Evolutionary conservation across 2,113 vertebrate genomes (phyloP), one percentile per base, ranked within the genome.

Genomic region (Physeter macrocephalus): DNA sequence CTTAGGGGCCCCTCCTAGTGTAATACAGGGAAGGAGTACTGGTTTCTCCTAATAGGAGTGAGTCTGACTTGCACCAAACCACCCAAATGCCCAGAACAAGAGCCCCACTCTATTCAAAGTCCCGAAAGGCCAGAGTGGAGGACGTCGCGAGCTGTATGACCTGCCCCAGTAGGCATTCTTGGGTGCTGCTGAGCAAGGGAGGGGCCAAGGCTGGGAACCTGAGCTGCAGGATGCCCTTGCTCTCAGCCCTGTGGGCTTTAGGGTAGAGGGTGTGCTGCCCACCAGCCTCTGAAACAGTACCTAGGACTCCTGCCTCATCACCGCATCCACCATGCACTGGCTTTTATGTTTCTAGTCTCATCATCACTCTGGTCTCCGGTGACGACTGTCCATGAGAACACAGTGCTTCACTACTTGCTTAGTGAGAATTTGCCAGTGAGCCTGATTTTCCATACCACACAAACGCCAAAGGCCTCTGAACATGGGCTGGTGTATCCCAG

Each of bases 101-200:
- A 86, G 46, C 6, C 43, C 36, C 9, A 1, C 39, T 82, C 67
- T 39, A 72, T 29, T 81, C 29, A 18, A 59, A 67, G 39, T 54
- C 36, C 54, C 4, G 17, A 49, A 80, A 75, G 43, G 17, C 14
- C 52, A 29, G 17, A 49, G 66, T 3, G 34, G 71, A 66, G 41
- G 25, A 43, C 0, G 0, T 6, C 6, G 6, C 0, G 8, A 52
- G 34, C 41, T 69, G 27, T 11, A 6, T 10, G 5, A 74, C 14
- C 23, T 20, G 61, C 17, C 25, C 54, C 41, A 29, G 9, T 13
- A 43, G 77, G 57, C 11, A 20, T 23, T 74, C 67, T 89, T 2
- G 54, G 91, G 62, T 31, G 46, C 62, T 46, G 8, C 8, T 61
- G 77, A 75, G 52, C 39, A 61, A 74, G 34, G 15, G 75, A 15